Conservation (phyloP, 2,888 invertebrate species). For the Eupithecia pulchellata region DNA sequence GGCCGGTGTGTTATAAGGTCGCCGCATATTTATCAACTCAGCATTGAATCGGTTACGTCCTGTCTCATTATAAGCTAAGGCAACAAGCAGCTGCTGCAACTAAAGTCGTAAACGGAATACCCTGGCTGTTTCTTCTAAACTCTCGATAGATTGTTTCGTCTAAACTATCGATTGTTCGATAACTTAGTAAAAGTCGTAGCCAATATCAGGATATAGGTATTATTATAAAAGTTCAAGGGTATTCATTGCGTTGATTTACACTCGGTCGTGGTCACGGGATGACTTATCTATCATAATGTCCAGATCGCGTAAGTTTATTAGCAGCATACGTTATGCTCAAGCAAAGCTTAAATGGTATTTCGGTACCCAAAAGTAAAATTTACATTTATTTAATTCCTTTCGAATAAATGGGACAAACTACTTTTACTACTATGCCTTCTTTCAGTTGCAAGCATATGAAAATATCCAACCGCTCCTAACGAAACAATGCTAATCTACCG, state of each 20-base stretch:
- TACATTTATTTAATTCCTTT: too few relatives aligned
- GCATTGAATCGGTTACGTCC: neutral
- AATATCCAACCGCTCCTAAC: neutral
- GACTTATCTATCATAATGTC: too few relatives aligned
- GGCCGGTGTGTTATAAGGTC: constrained; percentile 9
- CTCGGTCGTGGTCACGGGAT: too few relatives aligned
- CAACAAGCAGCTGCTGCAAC: neutral
- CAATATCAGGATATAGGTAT: too few relatives aligned
- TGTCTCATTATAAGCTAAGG: neutral
- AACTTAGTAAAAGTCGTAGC: neutral
- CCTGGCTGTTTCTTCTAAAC: neutral
- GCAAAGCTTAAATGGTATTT: too few relatives aligned
- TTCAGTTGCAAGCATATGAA: neutral
- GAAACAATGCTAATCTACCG: neutral
- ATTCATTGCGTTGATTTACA: too few relatives aligned
- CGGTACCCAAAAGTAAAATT: too few relatives aligned
- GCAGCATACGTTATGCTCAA: too few relatives aligned
- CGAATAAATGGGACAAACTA: neutral
- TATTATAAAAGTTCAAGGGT: too few relatives aligned
- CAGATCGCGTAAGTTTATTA: too few relatives aligned
- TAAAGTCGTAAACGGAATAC: neutral
- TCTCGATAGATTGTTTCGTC: neutral
- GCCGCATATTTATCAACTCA: neutral
- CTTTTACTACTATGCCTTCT: neutral
- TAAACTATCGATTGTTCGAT: neutral